Evolutionary conservation across 2,797 vertebrate species (phyloP).

Genomic region (Babyrousa celebensis): DNA sequence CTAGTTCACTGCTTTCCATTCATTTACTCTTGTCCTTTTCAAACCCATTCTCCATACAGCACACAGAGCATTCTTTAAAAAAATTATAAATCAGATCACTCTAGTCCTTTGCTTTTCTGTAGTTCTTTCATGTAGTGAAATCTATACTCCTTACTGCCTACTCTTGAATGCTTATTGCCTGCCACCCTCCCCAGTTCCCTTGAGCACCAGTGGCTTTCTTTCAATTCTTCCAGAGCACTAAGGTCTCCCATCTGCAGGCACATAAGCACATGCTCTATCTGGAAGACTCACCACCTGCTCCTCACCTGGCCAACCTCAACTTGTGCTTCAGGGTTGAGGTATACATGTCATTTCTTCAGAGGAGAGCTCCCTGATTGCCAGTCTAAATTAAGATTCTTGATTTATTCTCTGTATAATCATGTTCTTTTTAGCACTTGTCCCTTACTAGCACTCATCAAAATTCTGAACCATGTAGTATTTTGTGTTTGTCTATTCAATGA

Average conservation of each 20-base stretch:
- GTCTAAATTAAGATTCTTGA: neutral
- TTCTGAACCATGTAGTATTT: conserved; percentile 19
- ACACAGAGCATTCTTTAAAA: conserved; percentile 19
- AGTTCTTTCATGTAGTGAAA: neutral
- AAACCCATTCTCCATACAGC: neutral
- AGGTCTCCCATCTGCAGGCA: neutral
- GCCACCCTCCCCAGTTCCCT: neutral
- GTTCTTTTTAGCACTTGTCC: neutral
- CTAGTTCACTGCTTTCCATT: neutral
- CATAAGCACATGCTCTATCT: neutral
- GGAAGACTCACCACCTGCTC: neutral
- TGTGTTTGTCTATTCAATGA: neutral
- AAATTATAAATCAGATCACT: conserved; percentile 1
- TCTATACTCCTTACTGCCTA: neutral
- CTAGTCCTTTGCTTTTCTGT: neutral
- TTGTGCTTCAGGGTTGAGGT: neutral
- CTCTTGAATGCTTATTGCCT: neutral
- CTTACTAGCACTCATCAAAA: conserved; percentile 16
- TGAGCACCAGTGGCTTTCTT: neutral
- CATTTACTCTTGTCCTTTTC: neutral
- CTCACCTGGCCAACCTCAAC: neutral
- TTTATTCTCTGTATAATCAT: neutral
- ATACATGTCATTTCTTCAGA: conserved; percentile 34
- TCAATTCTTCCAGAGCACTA: neutral
- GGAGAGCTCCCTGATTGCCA: neutral